Base-by-base conservation (phyloP, 2,888 invertebrate species). In the Deilephila elpenor region DNA sequence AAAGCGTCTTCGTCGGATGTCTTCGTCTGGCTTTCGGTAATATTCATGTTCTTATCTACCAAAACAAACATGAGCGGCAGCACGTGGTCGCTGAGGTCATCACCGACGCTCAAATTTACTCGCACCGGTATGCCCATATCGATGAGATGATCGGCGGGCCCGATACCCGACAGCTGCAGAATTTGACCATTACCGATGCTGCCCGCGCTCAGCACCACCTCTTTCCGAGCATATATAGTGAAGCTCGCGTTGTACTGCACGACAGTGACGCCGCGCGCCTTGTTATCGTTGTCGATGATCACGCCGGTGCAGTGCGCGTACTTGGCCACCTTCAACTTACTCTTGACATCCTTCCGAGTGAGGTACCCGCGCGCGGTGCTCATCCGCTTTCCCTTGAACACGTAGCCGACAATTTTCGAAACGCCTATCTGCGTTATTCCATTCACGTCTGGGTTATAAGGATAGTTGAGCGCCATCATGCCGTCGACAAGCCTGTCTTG, bases 161-260 rank as follows among this genome's bases (percentile, higher is more conserved):
- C 93, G 3, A 93, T 76, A 0, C 93, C 93, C 1, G 92, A 93
- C 34, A 88, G 74, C 89, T 90, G 83, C 71, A 93, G 74, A 73
- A 93, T 82, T 59, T 92, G 90, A 8, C 92, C 86, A 0, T 89
- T 88, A 0, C 84, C 89, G 1, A 92, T 76, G 0, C 91, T 74
- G 0, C 93, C 93, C 0, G 92, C 91, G 56, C 89, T 86, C 17
- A 93, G 76, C 8, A 93, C 84, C 0, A 93, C 89, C 76, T 91
- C 92, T 20, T 78, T 83, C 5, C 75, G 80, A 0, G 88, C 90
- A 72, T 80, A 88, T 1, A 91, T 29, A 0, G 72, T 78, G 1
- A 88, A 7, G 0, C 64, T 77, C 7, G 14, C 59, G 1, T 73
- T 75, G 0, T 74, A 77, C 32, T 80, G 80, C 3, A 80, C 70